phyloP scores from a whole-genome alignment of 1,140 invertebrate genomes.

The Yoshiicerus persimilis region DNA sequence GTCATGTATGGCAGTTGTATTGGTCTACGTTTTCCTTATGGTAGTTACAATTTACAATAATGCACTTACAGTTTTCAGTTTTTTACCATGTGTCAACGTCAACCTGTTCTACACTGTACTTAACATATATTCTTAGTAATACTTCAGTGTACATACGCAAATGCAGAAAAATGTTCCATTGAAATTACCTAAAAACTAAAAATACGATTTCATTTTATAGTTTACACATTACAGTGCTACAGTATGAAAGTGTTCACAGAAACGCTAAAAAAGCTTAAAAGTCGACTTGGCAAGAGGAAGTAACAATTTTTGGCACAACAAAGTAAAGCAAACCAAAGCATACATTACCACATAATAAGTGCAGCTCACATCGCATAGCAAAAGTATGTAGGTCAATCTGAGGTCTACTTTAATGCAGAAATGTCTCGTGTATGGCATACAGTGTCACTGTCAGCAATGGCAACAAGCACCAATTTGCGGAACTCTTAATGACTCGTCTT shows the following conservation, averaged over 20 bases:
- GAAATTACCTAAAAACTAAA: background rate
- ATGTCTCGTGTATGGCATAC: background rate
- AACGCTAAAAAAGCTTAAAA: background rate
- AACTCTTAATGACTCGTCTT: background rate
- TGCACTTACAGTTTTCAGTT: too few relatives aligned
- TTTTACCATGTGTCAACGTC: too few relatives aligned
- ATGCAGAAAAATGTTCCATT: too few relatives aligned
- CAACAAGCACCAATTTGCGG: background rate
- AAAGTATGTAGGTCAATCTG: conserved; percentile 10
- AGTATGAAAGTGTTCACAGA: background rate
- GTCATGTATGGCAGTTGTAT: too few relatives aligned
- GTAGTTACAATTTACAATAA: too few relatives aligned
- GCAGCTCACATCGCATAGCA: background rate
- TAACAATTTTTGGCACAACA: background rate
- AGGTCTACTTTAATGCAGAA: background rate
- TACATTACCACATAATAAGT: background rate
- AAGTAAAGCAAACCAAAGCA: background rate
- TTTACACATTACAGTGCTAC: background rate
- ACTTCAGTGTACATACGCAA: background rate
- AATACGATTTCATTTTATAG: background rate
- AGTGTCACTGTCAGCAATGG: background rate
- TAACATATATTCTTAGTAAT: background rate
- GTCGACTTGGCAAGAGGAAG: background rate
- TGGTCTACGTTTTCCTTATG: too few relatives aligned
- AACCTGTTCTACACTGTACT: too few relatives aligned